These are phyloP conservation scores for Lysandra coridon DNA, from an alignment of 2,888 invertebrate species.

Conservation along the genomic window DNA sequence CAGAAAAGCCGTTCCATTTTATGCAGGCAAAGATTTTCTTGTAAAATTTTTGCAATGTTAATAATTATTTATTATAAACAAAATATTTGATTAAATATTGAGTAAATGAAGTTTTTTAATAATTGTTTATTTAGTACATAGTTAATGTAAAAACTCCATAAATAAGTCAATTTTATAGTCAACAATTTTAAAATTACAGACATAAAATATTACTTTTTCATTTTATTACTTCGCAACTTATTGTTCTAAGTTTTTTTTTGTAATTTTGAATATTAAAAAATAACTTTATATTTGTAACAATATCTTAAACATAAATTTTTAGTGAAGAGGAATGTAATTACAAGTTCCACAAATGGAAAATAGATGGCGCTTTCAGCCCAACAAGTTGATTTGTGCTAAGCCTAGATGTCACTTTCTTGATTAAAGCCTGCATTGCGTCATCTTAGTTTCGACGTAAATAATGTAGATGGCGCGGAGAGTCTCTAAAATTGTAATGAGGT, in stretches of 20 bases:
- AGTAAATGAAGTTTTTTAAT: background rate
- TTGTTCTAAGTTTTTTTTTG: background rate
- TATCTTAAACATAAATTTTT: background rate
- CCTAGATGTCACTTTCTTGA: background rate
- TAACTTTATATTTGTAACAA: background rate
- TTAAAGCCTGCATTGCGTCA: background rate
- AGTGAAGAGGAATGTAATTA: background rate
- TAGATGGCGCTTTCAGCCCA: background rate
- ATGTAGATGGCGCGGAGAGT: background rate
- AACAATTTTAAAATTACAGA: background rate
- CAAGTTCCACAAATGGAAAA: background rate
- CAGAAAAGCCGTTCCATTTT: constrained; percentile 48
- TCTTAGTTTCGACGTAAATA: background rate
- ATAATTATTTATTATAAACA: no score
- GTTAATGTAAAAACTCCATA: background rate
- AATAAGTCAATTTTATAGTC: background rate
- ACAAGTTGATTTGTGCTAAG: background rate
- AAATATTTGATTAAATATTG: no score
- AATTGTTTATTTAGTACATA: no score
- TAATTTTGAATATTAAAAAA: background rate
- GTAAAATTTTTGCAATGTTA: background rate
- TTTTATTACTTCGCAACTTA: background rate
- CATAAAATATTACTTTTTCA: background rate
- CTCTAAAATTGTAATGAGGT: background rate
- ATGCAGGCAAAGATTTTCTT: constrained; percentile 31